These are phyloP conservation scores for Cryptocheilus praepositus DNA, from an alignment of 2,888 invertebrate species.

Conservation along the genomic window DNA sequence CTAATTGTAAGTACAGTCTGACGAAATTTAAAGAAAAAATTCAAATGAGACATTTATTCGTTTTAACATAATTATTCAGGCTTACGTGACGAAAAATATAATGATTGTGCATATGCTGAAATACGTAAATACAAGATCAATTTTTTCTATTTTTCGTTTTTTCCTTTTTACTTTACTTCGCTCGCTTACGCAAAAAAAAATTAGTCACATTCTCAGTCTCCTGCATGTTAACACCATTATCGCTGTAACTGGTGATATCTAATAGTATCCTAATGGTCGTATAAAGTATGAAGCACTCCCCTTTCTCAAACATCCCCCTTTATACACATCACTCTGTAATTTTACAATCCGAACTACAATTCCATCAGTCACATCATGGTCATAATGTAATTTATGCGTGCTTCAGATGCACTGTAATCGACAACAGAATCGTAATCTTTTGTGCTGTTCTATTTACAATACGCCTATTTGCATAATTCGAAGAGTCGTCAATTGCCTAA, in stretches of 20 bases:
- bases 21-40: slow-evolving; percentile 2
- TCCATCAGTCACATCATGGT: slow-evolving; percentile 1
- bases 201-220: slow-evolving; percentile 47
- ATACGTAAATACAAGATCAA: slow-evolving; percentile 47
- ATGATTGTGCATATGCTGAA: slow-evolving; percentile 56
- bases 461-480: neutral
- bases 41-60: neutral
- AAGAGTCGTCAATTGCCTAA: neutral
- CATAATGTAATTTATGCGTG: neutral
- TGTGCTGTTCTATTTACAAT: slow-evolving; percentile 28
- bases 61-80: slow-evolving; percentile 17
- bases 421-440: slow-evolving; percentile 11
- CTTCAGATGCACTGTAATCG: slow-evolving; percentile 1
- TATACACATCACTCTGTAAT: slow-evolving; percentile 4
- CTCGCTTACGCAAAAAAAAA: slow-evolving; percentile 8
- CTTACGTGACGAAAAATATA: slow-evolving; percentile 41
- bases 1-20: too few species aligned
- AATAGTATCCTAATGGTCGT: too few species aligned
- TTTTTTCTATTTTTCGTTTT: slow-evolving; percentile 32
- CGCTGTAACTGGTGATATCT: too few species aligned
- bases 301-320: slow-evolving; percentile 4
- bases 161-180: neutral
- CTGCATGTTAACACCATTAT: slow-evolving; percentile 19
- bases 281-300: too few species aligned
- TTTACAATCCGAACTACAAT: slow-evolving; percentile 6